These are phyloP conservation scores for Dendropsophus ebraccatus DNA, from an alignment of 2,113 vertebrate genomes.

Conservation along the genomic window DNA sequence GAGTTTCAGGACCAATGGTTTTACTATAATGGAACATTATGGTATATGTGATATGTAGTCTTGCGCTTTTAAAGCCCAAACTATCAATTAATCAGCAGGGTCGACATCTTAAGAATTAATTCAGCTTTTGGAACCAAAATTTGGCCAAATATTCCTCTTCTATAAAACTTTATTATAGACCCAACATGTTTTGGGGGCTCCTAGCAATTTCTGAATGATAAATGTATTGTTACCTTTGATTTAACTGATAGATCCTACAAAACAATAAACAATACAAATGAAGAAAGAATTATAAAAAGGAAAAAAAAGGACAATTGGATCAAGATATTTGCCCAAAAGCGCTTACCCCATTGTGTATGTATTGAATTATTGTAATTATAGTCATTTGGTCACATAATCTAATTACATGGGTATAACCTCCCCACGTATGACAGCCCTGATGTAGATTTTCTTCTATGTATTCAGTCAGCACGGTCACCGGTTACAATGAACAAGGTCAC, in stretches of 20 bases:
- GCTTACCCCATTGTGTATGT: not conserved
- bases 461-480: not conserved
- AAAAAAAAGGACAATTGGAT: too few species aligned
- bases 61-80: too few species aligned
- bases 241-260: not conserved
- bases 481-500: conserved; percentile 41
- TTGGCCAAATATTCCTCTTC: not conserved
- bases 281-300: not conserved
- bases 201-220: not conserved
- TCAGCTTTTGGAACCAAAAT: not conserved
- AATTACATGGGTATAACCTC: conserved; percentile 20
- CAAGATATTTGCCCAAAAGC: not conserved
- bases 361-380: conserved; percentile 12
- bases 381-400: conserved; percentile 18
- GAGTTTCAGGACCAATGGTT: too few species aligned
- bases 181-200: not conserved
- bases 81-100: too few species aligned
- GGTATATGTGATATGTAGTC: too few species aligned
- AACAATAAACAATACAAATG: conserved; percentile 21
- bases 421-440: conserved; percentile 16
- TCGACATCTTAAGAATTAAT: too few species aligned
- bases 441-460: conserved; percentile 28
- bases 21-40: too few species aligned
- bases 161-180: not conserved
- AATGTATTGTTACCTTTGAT: not conserved